A percentile compares a stretch with the other conserved stretches of the same genome.
Conservation (phyloP, 2,888 invertebrate genomes). For the Torymus texanus region DNA sequence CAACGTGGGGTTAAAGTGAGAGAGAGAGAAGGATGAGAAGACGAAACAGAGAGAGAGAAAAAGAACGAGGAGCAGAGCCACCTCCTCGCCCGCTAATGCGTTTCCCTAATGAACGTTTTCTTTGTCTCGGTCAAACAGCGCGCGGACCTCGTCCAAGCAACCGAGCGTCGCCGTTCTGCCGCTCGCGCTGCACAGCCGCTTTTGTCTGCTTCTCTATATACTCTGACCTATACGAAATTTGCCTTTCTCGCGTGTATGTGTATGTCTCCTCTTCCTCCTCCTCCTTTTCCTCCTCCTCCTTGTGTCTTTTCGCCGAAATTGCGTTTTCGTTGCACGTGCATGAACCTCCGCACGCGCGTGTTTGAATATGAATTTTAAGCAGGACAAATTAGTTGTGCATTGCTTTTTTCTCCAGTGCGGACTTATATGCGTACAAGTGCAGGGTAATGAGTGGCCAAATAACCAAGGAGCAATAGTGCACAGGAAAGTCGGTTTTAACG, state of each 20-base stretch:
- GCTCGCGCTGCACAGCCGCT: no score
- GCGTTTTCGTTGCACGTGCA: neutral
- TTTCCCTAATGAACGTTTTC: slow-evolving; percentile 73
- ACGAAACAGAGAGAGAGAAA: slow-evolving; percentile 53
- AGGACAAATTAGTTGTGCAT: neutral
- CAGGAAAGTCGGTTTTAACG: no score
- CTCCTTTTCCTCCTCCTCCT: neutral
- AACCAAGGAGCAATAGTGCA: no score
- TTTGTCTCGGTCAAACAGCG: slow-evolving; percentile 70
- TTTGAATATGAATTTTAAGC: neutral
- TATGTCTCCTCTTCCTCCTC: neutral
- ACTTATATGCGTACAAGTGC: no score
- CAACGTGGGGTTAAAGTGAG: slow-evolving; percentile 43
- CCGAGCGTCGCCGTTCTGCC: neutral
- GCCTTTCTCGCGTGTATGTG: neutral
- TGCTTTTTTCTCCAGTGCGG: neutral
- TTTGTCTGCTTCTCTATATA: no score
- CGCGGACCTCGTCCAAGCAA: slow-evolving; percentile 60
- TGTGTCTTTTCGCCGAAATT: neutral
- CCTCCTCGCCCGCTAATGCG: slow-evolving; percentile 69
- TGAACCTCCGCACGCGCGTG: neutral
- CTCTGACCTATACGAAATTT: no score
- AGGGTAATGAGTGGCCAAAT: no score
- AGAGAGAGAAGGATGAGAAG: slow-evolving; percentile 14
- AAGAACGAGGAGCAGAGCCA: slow-evolving; percentile 58